A percentile compares a stretch with the other conserved stretches of the same genome.
phyloP scores from a whole-genome alignment of 2,797 vertebrate genomes.

The Cynopterus sphinx region DNA sequence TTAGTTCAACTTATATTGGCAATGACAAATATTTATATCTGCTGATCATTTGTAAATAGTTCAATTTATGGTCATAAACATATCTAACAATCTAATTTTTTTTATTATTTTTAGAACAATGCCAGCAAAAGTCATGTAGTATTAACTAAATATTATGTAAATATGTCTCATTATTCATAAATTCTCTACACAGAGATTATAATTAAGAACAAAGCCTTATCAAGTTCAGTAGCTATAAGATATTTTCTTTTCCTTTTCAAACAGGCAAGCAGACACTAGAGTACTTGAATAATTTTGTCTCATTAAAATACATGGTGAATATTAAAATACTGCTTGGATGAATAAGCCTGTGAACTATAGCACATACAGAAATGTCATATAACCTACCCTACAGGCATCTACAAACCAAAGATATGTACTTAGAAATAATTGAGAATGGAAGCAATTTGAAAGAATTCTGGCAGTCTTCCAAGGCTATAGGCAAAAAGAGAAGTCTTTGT shows the following conservation, averaged over 20 bases:
- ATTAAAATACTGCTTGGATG: not conserved
- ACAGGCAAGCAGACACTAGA: not conserved
- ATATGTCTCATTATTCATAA: not conserved
- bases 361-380: not conserved
- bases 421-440: not conserved
- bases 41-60: not conserved
- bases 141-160: not conserved
- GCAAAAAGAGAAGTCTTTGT: not conserved
- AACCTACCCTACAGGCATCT: not conserved
- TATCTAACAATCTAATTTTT: not conserved
- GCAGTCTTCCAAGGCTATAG: not conserved
- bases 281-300: not conserved
- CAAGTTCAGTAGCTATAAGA: not conserved
- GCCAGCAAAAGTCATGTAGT: not conserved
- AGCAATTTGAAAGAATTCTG: not conserved
- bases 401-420: not conserved
- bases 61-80: not conserved
- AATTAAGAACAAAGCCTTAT: not conserved
- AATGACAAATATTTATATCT: not conserved
- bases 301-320: not conserved
- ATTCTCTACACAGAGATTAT: not conserved
- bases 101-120: not conserved
- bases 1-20: not conserved
- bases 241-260: not conserved
- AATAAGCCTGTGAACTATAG: not conserved